phyloP scores from a whole-genome alignment of 2,113 vertebrate species.

The Phodopus roborovskii region DNA sequence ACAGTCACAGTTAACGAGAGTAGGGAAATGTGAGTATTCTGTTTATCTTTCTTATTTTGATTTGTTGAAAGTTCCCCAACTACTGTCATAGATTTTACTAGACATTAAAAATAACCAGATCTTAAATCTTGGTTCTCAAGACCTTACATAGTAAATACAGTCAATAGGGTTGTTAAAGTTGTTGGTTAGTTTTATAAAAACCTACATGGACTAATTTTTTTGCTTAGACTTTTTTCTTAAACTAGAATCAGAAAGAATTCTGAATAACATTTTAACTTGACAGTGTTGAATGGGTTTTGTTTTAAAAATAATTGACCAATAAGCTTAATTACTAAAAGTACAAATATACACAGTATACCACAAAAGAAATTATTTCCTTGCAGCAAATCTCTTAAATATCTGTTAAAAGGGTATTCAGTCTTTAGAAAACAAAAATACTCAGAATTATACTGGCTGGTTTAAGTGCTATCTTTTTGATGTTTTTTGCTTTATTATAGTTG shows the following conservation, averaged over 20 bases:
- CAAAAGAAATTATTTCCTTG: constrained; percentile 55
- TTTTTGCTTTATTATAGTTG: not conserved
- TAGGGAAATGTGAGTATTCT: constrained; percentile 31
- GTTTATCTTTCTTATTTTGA: constrained; percentile 39
- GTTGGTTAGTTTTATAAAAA: not conserved
- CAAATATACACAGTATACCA: constrained; percentile 15
- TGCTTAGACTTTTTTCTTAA: constrained; percentile 58
- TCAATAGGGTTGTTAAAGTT: not conserved
- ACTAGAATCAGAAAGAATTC: constrained; percentile 30
- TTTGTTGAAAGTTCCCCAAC: not conserved
- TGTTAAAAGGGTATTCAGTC: constrained; percentile 3
- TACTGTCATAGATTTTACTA: not conserved
- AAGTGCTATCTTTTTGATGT: not conserved
- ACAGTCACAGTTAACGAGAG: not conserved
- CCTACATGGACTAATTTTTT: not conserved
- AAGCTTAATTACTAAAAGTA: constrained; percentile 11
- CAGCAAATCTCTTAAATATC: constrained; percentile 38
- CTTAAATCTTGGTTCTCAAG: constrained; percentile 10
- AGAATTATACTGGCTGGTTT: constrained; percentile 46
- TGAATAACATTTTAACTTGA: constrained; percentile 42
- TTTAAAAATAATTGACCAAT: constrained; percentile 2
- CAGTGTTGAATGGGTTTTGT: not conserved
- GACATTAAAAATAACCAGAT: not conserved
- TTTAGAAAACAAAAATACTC: constrained; percentile 57
- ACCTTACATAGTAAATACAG: not conserved